These are phyloP conservation scores for Trachelipus rathkii DNA, from an alignment of 1,140 invertebrate genomes.

Conservation along the genomic window DNA sequence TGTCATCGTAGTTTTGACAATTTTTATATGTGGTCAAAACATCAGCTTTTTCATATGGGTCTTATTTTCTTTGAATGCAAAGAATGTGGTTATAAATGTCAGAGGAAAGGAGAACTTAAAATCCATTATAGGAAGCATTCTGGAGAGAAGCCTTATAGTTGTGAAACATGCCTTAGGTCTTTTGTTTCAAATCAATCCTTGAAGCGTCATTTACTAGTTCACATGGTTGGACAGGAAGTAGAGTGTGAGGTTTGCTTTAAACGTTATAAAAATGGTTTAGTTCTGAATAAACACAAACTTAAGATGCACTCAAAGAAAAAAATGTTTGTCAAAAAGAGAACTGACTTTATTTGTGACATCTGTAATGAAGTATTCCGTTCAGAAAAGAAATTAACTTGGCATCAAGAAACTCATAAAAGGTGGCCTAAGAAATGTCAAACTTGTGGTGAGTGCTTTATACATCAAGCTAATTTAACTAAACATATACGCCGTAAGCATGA, in stretches of 20 bases:
- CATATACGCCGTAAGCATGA: constrained; percentile 78
- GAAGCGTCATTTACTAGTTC: constrained; percentile 39
- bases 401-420: constrained; percentile 74
- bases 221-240: constrained; percentile 39
- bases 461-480: constrained; percentile 71
- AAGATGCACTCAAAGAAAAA: constrained; percentile 42
- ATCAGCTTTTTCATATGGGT: constrained; percentile 63
- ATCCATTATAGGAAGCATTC: constrained; percentile 47
- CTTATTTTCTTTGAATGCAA: constrained; percentile 72
- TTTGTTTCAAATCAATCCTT: constrained; percentile 35
- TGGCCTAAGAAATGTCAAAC: constrained; percentile 76
- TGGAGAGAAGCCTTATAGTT: constrained; percentile 47
- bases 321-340: constrained; percentile 38
- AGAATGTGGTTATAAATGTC: constrained; percentile 41
- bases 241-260: constrained; percentile 40
- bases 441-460: constrained; percentile 77
- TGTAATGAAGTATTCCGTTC: constrained; percentile 77
- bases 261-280: constrained; percentile 37
- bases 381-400: constrained; percentile 74
- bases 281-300: constrained; percentile 39
- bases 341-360: constrained; percentile 46
- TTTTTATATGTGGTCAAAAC: constrained; percentile 58
- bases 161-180: constrained; percentile 41
- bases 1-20: constrained; percentile 42
- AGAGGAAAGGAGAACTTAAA: constrained; percentile 39